Base-by-base conservation (phyloP, 1,140 invertebrate species). In the Eumeta japonica region DNA sequence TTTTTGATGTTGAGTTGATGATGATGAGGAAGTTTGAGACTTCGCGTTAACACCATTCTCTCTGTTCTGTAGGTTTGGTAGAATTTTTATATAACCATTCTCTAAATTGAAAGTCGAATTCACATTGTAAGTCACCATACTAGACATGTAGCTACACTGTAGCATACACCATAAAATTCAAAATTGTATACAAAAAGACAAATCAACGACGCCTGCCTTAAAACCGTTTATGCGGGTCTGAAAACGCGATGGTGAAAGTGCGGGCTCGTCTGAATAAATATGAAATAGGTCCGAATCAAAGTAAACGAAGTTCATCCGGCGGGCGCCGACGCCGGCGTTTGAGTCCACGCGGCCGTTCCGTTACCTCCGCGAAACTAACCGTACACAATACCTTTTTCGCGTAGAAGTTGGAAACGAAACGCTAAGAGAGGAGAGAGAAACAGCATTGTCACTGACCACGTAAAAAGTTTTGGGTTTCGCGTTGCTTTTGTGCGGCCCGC, bases 391-490 rank as follows among this genome's bases (percentile, higher is more conserved):
- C 43, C 42, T 30, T 30, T 30, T 30, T 30, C 12, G 5, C 43
- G 35, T 38, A 40, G 47, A 57, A 61, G 50, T 58, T 60, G 45
- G 49, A 58, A 66, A 66, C 55, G 56, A 65, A 70, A 62, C 52
- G 53, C 52, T 64, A 62, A 67, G 56, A 65, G 59, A 64, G 65
- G 60, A 58, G 52, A 61, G 55, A 59, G 57, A 58, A 67, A 73
- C 58, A 56, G 55, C 61, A 63, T 66, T 68, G 70, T 71, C 65
- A 66, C 54, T 66, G 65, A 66, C 63, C 63, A 71, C 65, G 58
- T 68, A 68, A 74, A 74, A 72, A 72, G 63, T 72, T 74, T 74
- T 58, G 57, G 65, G 59, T 68, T 68, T 68, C 65, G 60, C 48
- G 52, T 62, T 59, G 58, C 61, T 58, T 74, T 72, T 72, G 66